These are phyloP conservation scores for Paradoxurus hermaphroditus DNA, from an alignment of 2,113 vertebrate species.

Conservation along the genomic window DNA sequence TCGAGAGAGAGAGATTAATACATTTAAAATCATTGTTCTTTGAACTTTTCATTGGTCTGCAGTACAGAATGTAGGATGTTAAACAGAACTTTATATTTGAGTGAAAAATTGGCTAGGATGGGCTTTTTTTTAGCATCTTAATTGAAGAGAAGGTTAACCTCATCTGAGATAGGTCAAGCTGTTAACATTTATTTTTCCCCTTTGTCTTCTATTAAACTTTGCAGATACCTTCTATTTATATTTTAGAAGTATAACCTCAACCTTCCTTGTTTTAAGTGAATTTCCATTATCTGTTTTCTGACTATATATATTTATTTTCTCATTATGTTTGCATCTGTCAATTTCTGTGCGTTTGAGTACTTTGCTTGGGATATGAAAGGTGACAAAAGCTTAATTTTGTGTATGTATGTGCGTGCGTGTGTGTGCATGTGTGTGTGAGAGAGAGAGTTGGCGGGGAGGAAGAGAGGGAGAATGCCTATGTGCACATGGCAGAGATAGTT, in stretches of 20 bases:
- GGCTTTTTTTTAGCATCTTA: neutral
- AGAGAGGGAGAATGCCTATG: neutral
- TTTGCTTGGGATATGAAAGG: neutral
- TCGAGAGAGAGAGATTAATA: neutral
- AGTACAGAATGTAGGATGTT: neutral
- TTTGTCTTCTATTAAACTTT: constrained; percentile 5
- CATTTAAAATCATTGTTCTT: constrained; percentile 2
- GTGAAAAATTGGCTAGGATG: neutral
- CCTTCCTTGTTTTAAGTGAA: neutral
- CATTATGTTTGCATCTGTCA: neutral
- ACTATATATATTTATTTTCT: neutral
- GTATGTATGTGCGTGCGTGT: neutral
- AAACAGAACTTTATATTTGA: neutral
- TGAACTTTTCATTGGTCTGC: constrained; percentile 18
- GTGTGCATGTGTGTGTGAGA: neutral
- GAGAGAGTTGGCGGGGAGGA: too few species aligned
- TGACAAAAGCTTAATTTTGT: neutral
- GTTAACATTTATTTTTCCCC: neutral
- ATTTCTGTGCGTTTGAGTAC: neutral
- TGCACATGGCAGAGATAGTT: neutral
- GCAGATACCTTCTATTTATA: neutral
- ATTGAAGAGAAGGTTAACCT: constrained; percentile 24
- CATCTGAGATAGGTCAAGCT: neutral
- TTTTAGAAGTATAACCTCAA: neutral
- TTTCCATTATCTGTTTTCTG: neutral